Evolutionary conservation across 2,113 vertebrate species (phyloP).

Genomic region (Corythaixoides concolor): DNA sequence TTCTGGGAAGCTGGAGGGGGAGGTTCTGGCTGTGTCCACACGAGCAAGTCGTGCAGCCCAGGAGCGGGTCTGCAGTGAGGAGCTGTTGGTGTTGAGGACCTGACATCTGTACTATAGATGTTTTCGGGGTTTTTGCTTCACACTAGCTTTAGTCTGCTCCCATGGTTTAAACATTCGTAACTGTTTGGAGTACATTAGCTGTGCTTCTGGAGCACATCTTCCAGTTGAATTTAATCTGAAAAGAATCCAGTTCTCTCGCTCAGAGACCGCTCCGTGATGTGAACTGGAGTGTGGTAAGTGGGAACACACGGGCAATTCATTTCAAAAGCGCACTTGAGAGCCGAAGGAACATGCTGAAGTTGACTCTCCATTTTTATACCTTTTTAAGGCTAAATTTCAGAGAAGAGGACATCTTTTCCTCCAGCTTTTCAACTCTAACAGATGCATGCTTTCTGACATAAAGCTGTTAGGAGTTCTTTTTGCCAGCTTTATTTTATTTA

Average conservation of each 20-base stretch:
- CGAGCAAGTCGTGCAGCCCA: background rate
- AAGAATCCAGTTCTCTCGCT: slow-evolving; percentile 52
- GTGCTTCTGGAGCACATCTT: slow-evolving; percentile 67
- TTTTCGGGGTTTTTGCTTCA: slow-evolving; percentile 4
- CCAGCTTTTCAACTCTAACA: background rate
- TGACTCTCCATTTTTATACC: background rate
- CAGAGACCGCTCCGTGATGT: slow-evolving; percentile 36
- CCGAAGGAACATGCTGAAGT: background rate
- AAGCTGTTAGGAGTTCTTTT: background rate
- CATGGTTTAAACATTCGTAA: slow-evolving; percentile 36
- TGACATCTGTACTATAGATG: slow-evolving; percentile 37
- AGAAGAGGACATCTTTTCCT: background rate
- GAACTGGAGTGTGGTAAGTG: slow-evolving; percentile 42
- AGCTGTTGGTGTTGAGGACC: slow-evolving; percentile 21
- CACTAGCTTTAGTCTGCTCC: slow-evolving; percentile 52
- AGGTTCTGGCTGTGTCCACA: slow-evolving; percentile 3
- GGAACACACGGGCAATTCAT: background rate
- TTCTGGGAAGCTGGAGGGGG: background rate
- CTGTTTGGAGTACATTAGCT: slow-evolving; percentile 46
- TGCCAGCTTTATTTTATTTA: background rate
- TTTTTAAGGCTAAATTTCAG: slow-evolving; percentile 20
- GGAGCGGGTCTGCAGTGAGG: background rate
- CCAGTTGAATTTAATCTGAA: slow-evolving; percentile 65
- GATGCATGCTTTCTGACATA: background rate
- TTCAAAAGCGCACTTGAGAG: slow-evolving; percentile 1